Conservation (phyloP, 2,888 invertebrate species). For the Meiosimyza decipiens region DNA sequence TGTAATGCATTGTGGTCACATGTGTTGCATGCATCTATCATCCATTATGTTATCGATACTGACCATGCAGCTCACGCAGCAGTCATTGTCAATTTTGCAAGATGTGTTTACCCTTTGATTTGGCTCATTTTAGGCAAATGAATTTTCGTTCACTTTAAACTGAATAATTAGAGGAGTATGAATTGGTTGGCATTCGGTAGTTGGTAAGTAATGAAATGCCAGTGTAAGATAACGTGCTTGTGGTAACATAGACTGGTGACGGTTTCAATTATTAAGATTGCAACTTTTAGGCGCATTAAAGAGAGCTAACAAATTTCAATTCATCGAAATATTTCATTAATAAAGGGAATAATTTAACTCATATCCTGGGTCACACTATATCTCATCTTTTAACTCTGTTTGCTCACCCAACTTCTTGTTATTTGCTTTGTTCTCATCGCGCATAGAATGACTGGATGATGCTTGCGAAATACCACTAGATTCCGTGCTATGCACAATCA, state of each 20-base stretch:
- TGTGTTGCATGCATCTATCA: no score
- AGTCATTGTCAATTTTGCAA: no score
- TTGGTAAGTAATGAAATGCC: background rate
- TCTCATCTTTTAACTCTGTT: background rate
- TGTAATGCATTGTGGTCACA: background rate
- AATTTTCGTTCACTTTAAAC: no score
- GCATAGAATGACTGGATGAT: conserved; percentile 84
- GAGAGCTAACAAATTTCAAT: no score
- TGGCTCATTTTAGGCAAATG: conserved; percentile 18
- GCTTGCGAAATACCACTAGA: conserved; percentile 81
- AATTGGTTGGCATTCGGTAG: background rate
- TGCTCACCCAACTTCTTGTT: conserved; percentile 68
- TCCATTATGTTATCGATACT: no score
- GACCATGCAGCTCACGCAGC: no score
- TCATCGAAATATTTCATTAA: no score
- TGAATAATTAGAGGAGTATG: background rate
- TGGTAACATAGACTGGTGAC: no score
- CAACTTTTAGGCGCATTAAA: no score
- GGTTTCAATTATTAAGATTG: no score
- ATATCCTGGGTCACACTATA: no score
- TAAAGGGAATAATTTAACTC: no score
- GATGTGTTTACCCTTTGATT: conserved; percentile 14
- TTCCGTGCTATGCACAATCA: conserved; percentile 71
- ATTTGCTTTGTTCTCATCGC: conserved; percentile 73
- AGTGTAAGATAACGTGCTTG: background rate